phyloP scores from a whole-genome alignment of 2,888 invertebrate genomes.

The Archaeoteleia sp. region DNA sequence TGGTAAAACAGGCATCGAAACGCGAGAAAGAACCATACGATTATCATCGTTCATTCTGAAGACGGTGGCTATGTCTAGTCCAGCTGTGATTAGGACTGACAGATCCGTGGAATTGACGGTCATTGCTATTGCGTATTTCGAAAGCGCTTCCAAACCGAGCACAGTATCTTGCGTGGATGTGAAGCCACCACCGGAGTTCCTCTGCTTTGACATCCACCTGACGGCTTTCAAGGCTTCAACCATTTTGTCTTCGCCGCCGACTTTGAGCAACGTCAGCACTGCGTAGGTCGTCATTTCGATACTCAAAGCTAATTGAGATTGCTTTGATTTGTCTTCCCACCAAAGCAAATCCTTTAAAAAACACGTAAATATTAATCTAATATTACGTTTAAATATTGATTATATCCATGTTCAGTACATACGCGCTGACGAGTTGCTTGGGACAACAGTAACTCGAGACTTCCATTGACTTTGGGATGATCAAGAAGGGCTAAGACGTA shows the following conservation, averaged over 20 bases:
- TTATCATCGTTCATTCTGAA: conserved; percentile 75
- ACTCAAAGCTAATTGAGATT: conserved; percentile 77
- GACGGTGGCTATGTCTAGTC: conserved; percentile 70
- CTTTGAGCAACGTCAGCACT: conserved; percentile 77
- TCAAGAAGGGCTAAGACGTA: conserved; percentile 77
- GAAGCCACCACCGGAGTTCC: conserved; percentile 83
- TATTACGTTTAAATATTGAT: conserved; percentile 7
- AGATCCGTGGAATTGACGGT: conserved; percentile 73
- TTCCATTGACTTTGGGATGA: conserved; percentile 74
- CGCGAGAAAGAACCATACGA: conserved; percentile 75
- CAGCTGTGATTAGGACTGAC: conserved; percentile 74
- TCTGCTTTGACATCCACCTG: conserved; percentile 84
- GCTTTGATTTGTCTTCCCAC: conserved; percentile 76
- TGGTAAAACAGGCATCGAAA: conserved; percentile 74
- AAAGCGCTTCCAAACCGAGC: conserved; percentile 79
- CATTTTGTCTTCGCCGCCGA: conserved; percentile 76
- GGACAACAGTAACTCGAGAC: conserved; percentile 73
- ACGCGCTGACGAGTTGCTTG: conserved; percentile 72
- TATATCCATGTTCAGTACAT: conserved; percentile 23
- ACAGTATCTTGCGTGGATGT: conserved; percentile 84
- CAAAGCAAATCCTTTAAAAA: conserved; percentile 73
- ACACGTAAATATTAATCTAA: conserved; percentile 6
- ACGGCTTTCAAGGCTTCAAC: conserved; percentile 79
- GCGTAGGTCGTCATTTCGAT: conserved; percentile 84
- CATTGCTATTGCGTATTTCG: conserved; percentile 77